A percentile compares a stretch with the other conserved stretches of the same genome.
These are phyloP conservation scores for Bubalus kerabau DNA, from an alignment of 2,113 vertebrate genomes.

Conservation along the genomic window DNA sequence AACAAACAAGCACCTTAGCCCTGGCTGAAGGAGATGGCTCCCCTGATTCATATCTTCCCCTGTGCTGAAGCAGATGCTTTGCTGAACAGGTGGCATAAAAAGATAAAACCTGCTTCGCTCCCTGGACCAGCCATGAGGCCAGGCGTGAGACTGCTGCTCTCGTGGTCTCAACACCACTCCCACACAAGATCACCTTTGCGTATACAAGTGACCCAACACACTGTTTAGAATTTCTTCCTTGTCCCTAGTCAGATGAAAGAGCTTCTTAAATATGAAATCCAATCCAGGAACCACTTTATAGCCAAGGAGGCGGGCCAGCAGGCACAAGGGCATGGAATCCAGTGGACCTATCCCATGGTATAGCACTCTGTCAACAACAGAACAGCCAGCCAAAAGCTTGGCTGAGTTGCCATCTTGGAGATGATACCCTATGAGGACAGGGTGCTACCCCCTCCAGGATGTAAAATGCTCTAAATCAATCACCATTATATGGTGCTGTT, in stretches of 20 bases:
- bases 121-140: not conserved
- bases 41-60: not conserved
- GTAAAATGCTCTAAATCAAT: not conserved
- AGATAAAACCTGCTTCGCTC: not conserved
- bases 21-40: not conserved
- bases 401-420: not conserved
- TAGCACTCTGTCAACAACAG: not conserved
- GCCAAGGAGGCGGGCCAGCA: not conserved
- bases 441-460: not conserved
- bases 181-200: not conserved
- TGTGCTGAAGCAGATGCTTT: not conserved
- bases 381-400: not conserved
- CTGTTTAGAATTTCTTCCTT: not conserved
- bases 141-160: not conserved
- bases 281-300: not conserved
- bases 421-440: not conserved
- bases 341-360: not conserved
- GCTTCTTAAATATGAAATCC: not conserved
- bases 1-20: not conserved
- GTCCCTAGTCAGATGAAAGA: not conserved
- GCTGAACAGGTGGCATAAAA: not conserved
- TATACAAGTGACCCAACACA: not conserved
- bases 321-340: not conserved
- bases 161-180: not conserved
- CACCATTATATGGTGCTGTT: not conserved